Percentiles rank a stretch among this genome's conserved stretches.
phyloP scores from a whole-genome alignment of 2,797 vertebrate species.

The Phrynocephalus guinanensis region DNA sequence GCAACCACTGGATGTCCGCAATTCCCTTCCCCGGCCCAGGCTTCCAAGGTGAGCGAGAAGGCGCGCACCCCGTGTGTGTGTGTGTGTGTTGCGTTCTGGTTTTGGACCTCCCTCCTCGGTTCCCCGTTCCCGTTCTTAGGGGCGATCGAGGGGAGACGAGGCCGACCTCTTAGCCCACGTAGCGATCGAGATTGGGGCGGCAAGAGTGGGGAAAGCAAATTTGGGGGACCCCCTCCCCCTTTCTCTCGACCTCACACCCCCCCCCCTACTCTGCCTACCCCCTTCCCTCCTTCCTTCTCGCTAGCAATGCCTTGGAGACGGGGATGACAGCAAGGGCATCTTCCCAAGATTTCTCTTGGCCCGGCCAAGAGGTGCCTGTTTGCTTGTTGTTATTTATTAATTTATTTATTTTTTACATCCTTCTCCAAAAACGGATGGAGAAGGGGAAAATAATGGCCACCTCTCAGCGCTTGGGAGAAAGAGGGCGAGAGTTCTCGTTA shows the following conservation, averaged over 20 bases:
- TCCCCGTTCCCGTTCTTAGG: not conserved
- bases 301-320: not conserved
- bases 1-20: slow-evolving; percentile 42
- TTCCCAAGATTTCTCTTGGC: slow-evolving; percentile 6
- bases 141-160: not conserved
- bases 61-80: not conserved
- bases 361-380: not conserved
- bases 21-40: slow-evolving; percentile 38
- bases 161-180: too few relatives aligned
- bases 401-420: not conserved
- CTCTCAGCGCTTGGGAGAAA: not conserved
- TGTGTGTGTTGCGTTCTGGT: not conserved
- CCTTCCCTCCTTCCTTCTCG: too few relatives aligned
- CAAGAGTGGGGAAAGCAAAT: not conserved
- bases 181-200: not conserved
- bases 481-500: too few relatives aligned
- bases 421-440: too few relatives aligned
- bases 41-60: slow-evolving; percentile 59
- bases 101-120: not conserved
- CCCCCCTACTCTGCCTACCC: too few relatives aligned
- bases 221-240: too few relatives aligned
- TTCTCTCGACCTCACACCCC: not conserved
- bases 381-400: too few relatives aligned
- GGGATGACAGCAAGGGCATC: not conserved
- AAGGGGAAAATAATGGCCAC: not conserved